A percentile compares a stretch with the other conserved stretches of the same genome.
These are phyloP conservation scores for Thaumatotibia leucotreta DNA, from an alignment of 1,140 invertebrate species.

Conservation along the genomic window DNA sequence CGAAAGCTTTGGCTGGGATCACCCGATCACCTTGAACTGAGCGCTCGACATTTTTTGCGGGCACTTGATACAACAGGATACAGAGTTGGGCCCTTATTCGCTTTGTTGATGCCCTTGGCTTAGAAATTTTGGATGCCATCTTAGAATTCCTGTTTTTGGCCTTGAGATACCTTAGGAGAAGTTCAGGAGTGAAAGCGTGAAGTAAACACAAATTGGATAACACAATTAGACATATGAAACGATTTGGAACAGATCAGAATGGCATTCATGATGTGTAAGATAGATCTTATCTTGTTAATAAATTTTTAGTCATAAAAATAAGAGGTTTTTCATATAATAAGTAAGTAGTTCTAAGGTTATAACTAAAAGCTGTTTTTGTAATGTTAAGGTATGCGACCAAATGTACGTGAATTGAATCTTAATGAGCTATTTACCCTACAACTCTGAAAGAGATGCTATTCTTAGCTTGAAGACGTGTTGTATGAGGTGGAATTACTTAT, in stretches of 20 bases:
- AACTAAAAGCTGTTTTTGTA: neutral
- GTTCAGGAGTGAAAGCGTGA: no score
- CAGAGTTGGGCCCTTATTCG: conserved; percentile 51
- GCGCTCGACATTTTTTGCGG: conserved; percentile 68
- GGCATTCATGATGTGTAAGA: no score
- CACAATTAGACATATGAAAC: neutral
- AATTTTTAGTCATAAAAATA: no score
- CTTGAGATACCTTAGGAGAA: no score
- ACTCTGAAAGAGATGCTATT: neutral
- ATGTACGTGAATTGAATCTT: neutral
- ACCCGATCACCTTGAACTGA: conserved; percentile 68
- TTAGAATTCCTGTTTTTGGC: conserved; percentile 13
- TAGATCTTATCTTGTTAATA: no score
- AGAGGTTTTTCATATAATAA: neutral
- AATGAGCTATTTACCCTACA: conserved; percentile 6
- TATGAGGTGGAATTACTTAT: neutral
- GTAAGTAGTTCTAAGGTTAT: no score
- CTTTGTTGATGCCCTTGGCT: conserved; percentile 60
- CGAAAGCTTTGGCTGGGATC: conserved; percentile 47
- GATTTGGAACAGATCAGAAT: no score
- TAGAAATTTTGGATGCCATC: conserved; percentile 42
- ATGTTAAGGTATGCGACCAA: neutral
- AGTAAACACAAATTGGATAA: no score
- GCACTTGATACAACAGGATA: conserved; percentile 59
- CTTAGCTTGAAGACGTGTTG: neutral